These are phyloP conservation scores for Stigmatopora nigra DNA, from an alignment of 2,113 vertebrate species.

Conservation along the genomic window DNA sequence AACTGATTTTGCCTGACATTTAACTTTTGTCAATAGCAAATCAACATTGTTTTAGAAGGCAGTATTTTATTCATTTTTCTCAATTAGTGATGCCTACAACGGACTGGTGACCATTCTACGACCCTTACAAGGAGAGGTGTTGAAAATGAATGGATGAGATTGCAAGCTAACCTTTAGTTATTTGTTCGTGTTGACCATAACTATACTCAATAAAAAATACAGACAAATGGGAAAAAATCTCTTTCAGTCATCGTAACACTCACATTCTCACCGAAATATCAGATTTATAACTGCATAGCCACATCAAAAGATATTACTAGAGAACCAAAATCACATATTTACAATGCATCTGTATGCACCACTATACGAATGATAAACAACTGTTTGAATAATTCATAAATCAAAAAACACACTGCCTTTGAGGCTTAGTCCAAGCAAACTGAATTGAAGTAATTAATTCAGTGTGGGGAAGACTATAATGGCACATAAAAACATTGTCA, in stretches of 20 bases:
- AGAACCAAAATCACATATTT: background rate
- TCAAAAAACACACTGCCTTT: slow-evolving; percentile 23
- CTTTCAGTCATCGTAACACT: background rate
- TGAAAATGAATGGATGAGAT: background rate
- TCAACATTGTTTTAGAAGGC: no score
- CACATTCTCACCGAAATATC: background rate
- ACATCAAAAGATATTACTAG: slow-evolving; percentile 16
- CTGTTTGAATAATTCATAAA: slow-evolving; percentile 30
- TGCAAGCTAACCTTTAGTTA: background rate
- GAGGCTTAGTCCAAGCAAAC: slow-evolving; percentile 18
- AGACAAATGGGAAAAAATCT: background rate
- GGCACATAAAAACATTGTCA: slow-evolving; percentile 2
- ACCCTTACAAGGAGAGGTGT: no score
- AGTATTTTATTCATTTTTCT: no score
- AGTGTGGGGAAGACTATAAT: slow-evolving; percentile 21
- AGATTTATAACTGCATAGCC: slow-evolving; percentile 7
- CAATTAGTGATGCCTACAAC: no score
- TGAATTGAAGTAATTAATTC: slow-evolving; percentile 27
- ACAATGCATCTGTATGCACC: slow-evolving; percentile 1
- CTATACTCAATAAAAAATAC: background rate
- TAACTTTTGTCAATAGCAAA: no score
- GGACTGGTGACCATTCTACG: no score
- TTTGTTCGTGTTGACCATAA: background rate
- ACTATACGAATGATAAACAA: slow-evolving; percentile 22
- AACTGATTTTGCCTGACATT: no score